Evolutionary conservation across 2,888 invertebrate species (phyloP), one percentile per base, ranked within the genome.

Genomic region (Eupithecia centaureata): DNA sequence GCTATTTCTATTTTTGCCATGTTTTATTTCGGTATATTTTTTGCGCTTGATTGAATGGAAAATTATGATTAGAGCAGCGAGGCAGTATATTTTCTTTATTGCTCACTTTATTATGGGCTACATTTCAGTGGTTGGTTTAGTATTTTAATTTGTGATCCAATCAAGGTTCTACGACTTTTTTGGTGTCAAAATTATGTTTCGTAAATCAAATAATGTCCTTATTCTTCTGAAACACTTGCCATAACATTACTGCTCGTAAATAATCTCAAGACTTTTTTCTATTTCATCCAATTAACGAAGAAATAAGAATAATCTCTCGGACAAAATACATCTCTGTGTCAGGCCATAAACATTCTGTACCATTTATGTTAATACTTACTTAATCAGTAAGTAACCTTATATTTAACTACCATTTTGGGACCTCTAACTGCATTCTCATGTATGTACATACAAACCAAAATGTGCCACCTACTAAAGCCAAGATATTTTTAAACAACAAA

Each of bases 1-100:
- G 15, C 38, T 38, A 38, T 18, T 42, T 82, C 81, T 82, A 83
- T 83, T 82, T 81, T 71, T 74, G 79, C 68, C 70, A 25, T 65
- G 68, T 60, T 65, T 80, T 81, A 71, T 68, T 76, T 73, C 70
- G 63, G 65, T 64, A 65, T 57, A 64, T 64, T 61, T 62, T 67
- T 71, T 64, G 64, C 66, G 79, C 77, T 80, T 65, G 64, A 63
- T 72, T 27, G 73, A 66, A 73, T 70, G 76, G 79, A 82, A 81
- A 79, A 78, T 80, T 68, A 68, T 72, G 68, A 63, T 71, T 67
- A 57, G 63, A 70, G 70, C 52, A 35, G 30, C 62, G 61, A 54
- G 65, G 61, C 63, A 54, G 54, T 64, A 62, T 54, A 72, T 52
- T 62, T 51, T 28, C 62, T 62, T 54, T 56, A 56, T 30, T n/a